Percentiles rank a stretch among this genome's conserved stretches.
phyloP scores from a whole-genome alignment of 2,797 vertebrate species.

The Synanceia verrucosa region DNA sequence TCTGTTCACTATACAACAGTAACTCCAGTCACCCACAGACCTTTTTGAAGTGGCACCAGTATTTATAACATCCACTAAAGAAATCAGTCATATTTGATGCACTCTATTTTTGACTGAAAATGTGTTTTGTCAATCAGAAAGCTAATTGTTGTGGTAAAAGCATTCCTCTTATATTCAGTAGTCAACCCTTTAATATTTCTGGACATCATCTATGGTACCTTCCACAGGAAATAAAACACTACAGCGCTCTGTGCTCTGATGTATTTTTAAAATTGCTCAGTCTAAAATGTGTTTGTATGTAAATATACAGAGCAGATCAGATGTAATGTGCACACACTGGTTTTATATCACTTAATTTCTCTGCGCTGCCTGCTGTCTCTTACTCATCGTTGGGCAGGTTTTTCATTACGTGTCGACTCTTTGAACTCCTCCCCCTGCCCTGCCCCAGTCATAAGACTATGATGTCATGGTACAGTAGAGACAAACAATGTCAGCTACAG shows the following conservation, averaged over 20 bases:
- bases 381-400: constrained; percentile 53
- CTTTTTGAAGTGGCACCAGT: too few relatives aligned
- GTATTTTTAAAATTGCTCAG: background rate
- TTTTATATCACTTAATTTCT: constrained; percentile 31
- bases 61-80: background rate
- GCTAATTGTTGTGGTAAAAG: background rate
- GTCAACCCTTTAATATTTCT: background rate
- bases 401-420: constrained; percentile 70
- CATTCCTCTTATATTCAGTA: background rate
- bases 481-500: constrained; percentile 71
- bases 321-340: background rate
- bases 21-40: background rate
- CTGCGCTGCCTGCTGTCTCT: constrained; percentile 32
- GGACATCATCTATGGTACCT: background rate
- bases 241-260: background rate
- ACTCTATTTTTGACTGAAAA: background rate
- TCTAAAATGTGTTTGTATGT: background rate
- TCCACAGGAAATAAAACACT: constrained; percentile 10
- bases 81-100: background rate
- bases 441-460: constrained; percentile 82
- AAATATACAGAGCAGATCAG: constrained; percentile 1
- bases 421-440: constrained; percentile 73
- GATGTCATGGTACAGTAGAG: constrained; percentile 82
- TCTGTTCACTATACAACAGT: background rate
- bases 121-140: background rate